Conservation (phyloP, 2,888 invertebrate genomes). For the Carterocephalus palaemon region DNA sequence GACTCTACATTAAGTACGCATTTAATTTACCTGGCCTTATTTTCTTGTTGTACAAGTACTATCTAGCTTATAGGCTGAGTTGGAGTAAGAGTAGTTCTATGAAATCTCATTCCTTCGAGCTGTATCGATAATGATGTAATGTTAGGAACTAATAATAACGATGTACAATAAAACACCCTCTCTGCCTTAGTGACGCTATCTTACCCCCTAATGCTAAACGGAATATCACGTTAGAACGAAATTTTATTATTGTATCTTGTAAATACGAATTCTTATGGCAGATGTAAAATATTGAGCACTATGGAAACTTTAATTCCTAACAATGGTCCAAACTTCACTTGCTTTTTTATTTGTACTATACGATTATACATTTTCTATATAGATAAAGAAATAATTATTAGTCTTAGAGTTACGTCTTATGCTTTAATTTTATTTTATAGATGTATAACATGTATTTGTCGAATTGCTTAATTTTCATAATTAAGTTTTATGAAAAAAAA, state of each 20-base stretch:
- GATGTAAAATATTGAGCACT: slow-evolving; percentile 69
- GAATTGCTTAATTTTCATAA: slow-evolving; percentile 76
- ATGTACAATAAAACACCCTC: slow-evolving; percentile 76
- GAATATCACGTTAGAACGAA: slow-evolving; percentile 63
- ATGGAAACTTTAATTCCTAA: slow-evolving; percentile 76
- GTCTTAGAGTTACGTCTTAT: slow-evolving; percentile 65
- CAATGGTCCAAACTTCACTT: slow-evolving; percentile 78
- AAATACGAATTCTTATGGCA: slow-evolving; percentile 70
- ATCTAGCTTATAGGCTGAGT: slow-evolving; percentile 49
- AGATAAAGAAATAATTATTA: slow-evolving; percentile 65
- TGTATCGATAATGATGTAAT: slow-evolving; percentile 52
- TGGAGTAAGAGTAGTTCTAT: slow-evolving; percentile 36
- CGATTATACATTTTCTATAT: slow-evolving; percentile 74
- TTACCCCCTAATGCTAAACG: slow-evolving; percentile 63
- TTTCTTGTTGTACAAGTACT: slow-evolving; percentile 42
- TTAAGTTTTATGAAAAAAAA: slow-evolving; percentile 69
- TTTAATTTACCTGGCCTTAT: slow-evolving; percentile 55
- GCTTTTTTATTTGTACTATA: slow-evolving; percentile 78
- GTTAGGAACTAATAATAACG: slow-evolving; percentile 60
- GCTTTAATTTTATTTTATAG: slow-evolving; percentile 75
- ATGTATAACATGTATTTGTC: slow-evolving; percentile 72
- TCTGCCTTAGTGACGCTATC: slow-evolving; percentile 76
- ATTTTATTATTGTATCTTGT: slow-evolving; percentile 61
- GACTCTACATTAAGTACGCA: slow-evolving; percentile 43
- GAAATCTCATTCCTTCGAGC: slow-evolving; percentile 43